Evolutionary conservation across 2,888 invertebrate genomes (phyloP).

Genomic region (Invenusta paracnida): DNA sequence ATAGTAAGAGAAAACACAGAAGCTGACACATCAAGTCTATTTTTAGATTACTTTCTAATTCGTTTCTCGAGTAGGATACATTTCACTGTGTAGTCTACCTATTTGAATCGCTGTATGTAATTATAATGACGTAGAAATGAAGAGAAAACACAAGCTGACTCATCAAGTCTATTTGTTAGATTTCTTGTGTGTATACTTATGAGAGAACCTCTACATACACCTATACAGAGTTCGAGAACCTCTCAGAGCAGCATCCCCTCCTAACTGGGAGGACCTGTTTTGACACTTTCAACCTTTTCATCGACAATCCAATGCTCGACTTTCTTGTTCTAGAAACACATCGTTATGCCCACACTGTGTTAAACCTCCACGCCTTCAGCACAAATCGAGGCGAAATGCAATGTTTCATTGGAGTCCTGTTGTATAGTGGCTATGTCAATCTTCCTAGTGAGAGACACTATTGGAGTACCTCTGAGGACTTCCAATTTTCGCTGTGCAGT

Average conservation of each 20-base stretch:
- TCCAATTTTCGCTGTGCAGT: neutral
- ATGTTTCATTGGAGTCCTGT: neutral
- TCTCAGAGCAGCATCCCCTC: neutral
- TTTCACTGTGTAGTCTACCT: too few species aligned
- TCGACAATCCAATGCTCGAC: constrained; percentile 15
- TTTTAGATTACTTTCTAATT: too few species aligned
- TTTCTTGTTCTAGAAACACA: neutral
- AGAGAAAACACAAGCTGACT: too few species aligned
- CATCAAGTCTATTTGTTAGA: too few species aligned
- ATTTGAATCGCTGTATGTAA: too few species aligned
- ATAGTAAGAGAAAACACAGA: too few species aligned
- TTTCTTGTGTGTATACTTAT: too few species aligned
- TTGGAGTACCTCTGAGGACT: constrained; percentile 3
- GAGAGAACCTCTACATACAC: neutral
- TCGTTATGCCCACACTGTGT: neutral
- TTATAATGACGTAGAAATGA: too few species aligned
- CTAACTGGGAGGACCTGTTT: neutral
- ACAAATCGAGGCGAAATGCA: neutral
- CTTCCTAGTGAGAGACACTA: neutral
- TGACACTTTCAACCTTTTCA: neutral
- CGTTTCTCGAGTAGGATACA: too few species aligned
- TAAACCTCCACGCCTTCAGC: neutral
- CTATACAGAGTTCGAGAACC: neutral
- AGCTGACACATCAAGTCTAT: too few species aligned
- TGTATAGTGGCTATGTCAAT: neutral